These are phyloP conservation scores for Capricornis sumatraensis DNA, from an alignment of 2,113 vertebrate genomes.

Conservation along the genomic window DNA sequence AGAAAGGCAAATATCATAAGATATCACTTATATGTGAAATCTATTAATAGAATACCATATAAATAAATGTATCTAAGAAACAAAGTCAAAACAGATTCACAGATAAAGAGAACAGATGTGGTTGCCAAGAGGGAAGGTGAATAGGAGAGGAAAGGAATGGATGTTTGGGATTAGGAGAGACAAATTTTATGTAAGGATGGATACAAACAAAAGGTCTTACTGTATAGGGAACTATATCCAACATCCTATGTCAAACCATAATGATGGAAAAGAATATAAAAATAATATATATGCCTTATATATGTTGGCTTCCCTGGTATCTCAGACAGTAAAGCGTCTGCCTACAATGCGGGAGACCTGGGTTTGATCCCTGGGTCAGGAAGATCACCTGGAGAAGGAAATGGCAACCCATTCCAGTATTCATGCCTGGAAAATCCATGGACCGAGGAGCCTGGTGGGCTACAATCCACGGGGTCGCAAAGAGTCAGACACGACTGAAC, in stretches of 20 bases:
- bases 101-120: not conserved
- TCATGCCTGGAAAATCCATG: no score
- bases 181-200: not conserved
- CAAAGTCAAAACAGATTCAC: not conserved
- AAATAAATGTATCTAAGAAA: not conserved
- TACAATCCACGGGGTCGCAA: no score
- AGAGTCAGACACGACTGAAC: no score
- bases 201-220: not conserved
- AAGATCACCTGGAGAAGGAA: no score
- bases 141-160: not conserved
- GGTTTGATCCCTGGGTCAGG: no score
- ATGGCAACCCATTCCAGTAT: no score
- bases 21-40: not conserved
- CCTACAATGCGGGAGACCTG: no score
- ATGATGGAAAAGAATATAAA: not conserved
- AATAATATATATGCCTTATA: not conserved
- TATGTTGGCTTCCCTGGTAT: no score
- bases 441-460: no score
- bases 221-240: not conserved
- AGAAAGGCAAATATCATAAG: not conserved
- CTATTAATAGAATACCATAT: not conserved
- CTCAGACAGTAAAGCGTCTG: no score
- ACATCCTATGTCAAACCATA: not conserved
- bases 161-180: not conserved
- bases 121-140: not conserved